Evolutionary conservation across 53 echinoderm and acorn worm genomes (phyloP).

Genomic region (Arbacia lixula): DNA sequence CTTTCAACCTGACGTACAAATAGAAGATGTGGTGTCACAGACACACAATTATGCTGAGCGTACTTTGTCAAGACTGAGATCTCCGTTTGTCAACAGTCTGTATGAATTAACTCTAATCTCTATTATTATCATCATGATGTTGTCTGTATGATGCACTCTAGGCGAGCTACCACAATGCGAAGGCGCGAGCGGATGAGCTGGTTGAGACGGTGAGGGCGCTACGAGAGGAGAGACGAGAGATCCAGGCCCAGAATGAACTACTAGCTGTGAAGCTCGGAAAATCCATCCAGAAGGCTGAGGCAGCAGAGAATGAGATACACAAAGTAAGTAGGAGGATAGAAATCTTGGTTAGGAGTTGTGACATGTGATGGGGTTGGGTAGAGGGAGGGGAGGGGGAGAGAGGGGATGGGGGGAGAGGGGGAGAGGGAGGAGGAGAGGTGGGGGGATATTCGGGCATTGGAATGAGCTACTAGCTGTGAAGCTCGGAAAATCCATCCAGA

Average conservation of each 20-base stretch:
- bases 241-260: constrained; percentile 2
- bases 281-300: constrained; percentile 22
- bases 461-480: constrained; percentile 20
- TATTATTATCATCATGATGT: too few species aligned
- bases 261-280: constrained; percentile 28
- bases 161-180: constrained; percentile 14
- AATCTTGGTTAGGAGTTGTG: too few species aligned
- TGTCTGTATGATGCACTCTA: too few species aligned
- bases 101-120: too few species aligned
- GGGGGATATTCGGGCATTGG: neutral
- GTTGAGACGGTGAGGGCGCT: neutral
- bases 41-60: too few species aligned
- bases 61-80: too few species aligned
- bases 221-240: neutral
- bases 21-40: too few species aligned
- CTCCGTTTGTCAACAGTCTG: too few species aligned
- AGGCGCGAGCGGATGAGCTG: neutral
- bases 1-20: too few species aligned
- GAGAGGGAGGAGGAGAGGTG: neutral
- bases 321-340: too few species aligned
- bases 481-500: constrained; percentile 28
- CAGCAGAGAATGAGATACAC: constrained; percentile 15
- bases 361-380: too few species aligned
- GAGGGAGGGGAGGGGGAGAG: neutral
- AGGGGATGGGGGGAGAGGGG: neutral